A percentile compares a stretch with the other conserved stretches of the same genome.
These are phyloP conservation scores for Spinus olivaceus DNA, from an alignment of 2,797 vertebrate species.

Conservation along the genomic window DNA sequence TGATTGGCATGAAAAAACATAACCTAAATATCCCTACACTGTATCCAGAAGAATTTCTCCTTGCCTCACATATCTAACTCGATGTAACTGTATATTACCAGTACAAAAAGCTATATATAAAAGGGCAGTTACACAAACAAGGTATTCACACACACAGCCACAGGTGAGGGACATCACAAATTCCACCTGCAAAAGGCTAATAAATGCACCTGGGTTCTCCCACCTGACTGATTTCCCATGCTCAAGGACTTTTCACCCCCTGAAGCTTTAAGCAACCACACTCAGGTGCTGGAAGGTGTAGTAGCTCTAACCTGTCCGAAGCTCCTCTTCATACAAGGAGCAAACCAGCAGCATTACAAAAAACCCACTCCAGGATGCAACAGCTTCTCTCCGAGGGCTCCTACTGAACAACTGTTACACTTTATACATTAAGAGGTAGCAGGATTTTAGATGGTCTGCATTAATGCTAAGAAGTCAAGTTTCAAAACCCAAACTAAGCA, in stretches of 20 bases:
- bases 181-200: background rate
- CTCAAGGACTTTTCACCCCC: background rate
- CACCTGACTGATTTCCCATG: accelerated
- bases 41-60: background rate
- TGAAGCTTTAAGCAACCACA: background rate
- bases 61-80: background rate
- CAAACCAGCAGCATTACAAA: background rate
- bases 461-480: background rate
- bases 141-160: background rate
- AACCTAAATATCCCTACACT: background rate
- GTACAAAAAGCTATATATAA: background rate
- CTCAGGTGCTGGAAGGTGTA: background rate
- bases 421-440: background rate
- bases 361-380: background rate
- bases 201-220: background rate
- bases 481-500: background rate
- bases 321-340: background rate
- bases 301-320: background rate
- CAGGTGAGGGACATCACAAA: background rate
- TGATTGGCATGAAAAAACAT: background rate
- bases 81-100: accelerated
- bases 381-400: background rate
- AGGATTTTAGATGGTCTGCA: background rate
- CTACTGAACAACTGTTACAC: background rate
- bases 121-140: background rate